Percentiles rank a stretch among this genome's conserved stretches.
phyloP scores from a whole-genome alignment of 2,113 vertebrate genomes.

The Rhabdomys dilectus region DNA sequence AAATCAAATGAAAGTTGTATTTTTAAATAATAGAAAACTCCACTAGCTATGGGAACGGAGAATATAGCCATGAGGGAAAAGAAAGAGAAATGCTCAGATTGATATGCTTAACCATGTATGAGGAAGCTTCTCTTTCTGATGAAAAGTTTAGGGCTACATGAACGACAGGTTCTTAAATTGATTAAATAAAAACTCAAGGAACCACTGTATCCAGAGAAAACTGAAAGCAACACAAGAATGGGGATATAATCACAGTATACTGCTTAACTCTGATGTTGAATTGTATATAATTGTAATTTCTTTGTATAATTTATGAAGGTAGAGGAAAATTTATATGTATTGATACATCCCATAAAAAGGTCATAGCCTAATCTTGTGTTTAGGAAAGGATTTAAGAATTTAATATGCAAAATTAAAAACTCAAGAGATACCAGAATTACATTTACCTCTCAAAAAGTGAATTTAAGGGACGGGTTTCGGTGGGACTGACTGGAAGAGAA shows the following conservation, averaged over 20 bases:
- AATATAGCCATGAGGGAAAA: neutral
- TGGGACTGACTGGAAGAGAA: neutral
- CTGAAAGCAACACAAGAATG: neutral
- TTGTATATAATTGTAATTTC: constrained; percentile 2
- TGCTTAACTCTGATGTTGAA: neutral
- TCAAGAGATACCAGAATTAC: neutral
- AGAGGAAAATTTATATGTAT: neutral
- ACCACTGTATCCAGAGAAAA: neutral
- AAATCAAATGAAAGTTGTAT: neutral
- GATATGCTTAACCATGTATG: neutral
- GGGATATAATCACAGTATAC: neutral
- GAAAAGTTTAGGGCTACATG: neutral
- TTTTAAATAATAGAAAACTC: neutral
- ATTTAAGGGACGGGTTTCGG: neutral
- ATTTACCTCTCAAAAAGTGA: neutral
- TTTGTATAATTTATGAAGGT: neutral
- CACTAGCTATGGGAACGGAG: neutral
- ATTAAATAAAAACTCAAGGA: neutral
- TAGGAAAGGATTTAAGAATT: constrained; percentile 5
- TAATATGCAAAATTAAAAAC: neutral
- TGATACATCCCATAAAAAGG: neutral
- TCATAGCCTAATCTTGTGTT: neutral
- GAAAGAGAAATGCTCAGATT: neutral
- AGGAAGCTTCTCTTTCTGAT: neutral
- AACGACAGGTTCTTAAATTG: neutral